Evolutionary conservation across 1,140 invertebrate genomes (phyloP).

Genomic region (Drosophila bipectinata): DNA sequence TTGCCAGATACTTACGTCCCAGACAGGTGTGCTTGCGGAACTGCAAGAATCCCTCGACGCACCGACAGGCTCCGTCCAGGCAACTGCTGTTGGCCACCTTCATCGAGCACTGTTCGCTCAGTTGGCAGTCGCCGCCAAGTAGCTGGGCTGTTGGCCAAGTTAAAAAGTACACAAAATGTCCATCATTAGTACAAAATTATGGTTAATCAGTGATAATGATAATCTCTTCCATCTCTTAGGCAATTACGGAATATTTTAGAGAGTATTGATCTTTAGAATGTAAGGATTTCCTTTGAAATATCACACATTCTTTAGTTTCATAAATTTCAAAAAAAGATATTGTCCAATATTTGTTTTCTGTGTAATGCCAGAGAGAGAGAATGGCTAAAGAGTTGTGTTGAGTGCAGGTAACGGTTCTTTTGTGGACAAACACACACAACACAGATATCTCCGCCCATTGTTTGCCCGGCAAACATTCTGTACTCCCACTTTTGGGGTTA

Average conservation of each 20-base stretch:
- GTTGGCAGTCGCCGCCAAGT: slow-evolving; percentile 89
- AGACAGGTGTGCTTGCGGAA: slow-evolving; percentile 95
- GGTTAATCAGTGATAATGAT: background rate
- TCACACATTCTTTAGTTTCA: too few relatives aligned
- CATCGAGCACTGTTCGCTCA: slow-evolving; percentile 90
- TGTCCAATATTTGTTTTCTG: slow-evolving; percentile 11
- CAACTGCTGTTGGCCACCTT: slow-evolving; percentile 92
- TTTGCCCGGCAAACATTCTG: slow-evolving; percentile 47
- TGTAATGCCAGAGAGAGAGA: slow-evolving; percentile 17
- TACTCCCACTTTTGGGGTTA: slow-evolving; percentile 60
- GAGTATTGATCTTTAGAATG: too few relatives aligned
- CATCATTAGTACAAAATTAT: slow-evolving; percentile 14
- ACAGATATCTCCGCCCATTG: slow-evolving; percentile 35
- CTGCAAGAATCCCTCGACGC: slow-evolving; percentile 91
- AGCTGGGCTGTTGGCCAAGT: slow-evolving; percentile 87
- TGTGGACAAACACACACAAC: slow-evolving; percentile 36
- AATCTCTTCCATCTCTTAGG: background rate
- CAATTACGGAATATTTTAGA: too few relatives aligned
- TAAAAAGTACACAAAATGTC: background rate
- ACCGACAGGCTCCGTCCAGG: slow-evolving; percentile 89
- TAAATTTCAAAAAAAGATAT: background rate
- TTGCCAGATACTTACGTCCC: slow-evolving; percentile 89
- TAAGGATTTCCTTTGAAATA: too few relatives aligned
- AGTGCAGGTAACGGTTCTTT: slow-evolving; percentile 51
- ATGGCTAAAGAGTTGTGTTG: slow-evolving; percentile 8